phyloP scores from a whole-genome alignment of 2,888 invertebrate species.

The Protodeltote pygarga region DNA sequence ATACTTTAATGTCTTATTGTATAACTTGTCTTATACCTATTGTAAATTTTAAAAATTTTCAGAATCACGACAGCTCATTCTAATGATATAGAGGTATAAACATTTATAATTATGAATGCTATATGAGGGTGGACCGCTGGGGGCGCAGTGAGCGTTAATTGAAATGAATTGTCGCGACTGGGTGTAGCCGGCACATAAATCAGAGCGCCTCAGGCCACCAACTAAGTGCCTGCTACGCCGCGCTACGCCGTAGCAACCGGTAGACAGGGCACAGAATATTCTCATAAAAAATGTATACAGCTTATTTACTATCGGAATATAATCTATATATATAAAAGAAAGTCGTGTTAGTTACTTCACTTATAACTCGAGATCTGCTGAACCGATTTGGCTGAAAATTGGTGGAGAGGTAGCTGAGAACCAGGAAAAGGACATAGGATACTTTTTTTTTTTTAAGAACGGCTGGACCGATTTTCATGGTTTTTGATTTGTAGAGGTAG shows the following conservation, averaged over 20 bases:
- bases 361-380: too few species aligned
- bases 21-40: not conserved
- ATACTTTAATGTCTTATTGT: constrained; percentile 4
- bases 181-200: constrained; percentile 82
- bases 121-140: constrained; percentile 57
- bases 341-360: too few species aligned
- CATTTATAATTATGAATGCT: constrained; percentile 54
- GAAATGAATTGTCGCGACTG: constrained; percentile 85
- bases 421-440: too few species aligned
- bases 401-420: too few species aligned
- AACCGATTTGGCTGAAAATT: too few species aligned
- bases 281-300: not conserved
- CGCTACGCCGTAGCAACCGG: constrained; percentile 49
- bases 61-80: constrained; percentile 7
- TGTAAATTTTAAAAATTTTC: not conserved
- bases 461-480: too few species aligned
- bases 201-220: constrained; percentile 82
- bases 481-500: too few species aligned
- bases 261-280: constrained; percentile 54
- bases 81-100: constrained; percentile 40
- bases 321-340: too few species aligned
- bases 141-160: constrained; percentile 78
- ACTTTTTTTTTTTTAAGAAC: too few species aligned
- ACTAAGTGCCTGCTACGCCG: constrained; percentile 82
- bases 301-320: too few species aligned